phyloP scores from a whole-genome alignment of 2,888 invertebrate species.

The Synergus gifuensis region DNA sequence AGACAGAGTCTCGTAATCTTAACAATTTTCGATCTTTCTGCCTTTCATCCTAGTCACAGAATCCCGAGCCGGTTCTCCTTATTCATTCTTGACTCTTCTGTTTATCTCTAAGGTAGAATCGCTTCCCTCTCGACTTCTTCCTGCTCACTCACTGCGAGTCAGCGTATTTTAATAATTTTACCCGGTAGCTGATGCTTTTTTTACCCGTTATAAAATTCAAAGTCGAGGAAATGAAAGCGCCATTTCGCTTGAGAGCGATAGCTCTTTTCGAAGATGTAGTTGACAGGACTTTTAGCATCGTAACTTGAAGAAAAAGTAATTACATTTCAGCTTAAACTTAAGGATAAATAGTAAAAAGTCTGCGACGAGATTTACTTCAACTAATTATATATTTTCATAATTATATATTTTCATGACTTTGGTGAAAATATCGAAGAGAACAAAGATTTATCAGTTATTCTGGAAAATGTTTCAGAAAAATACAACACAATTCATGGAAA shows the following conservation, averaged over 20 bases:
- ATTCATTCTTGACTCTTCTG: slow-evolving; percentile 30
- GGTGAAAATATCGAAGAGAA: too few relatives aligned
- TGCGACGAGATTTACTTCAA: too few relatives aligned
- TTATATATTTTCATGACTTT: too few relatives aligned
- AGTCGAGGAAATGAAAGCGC: slow-evolving; percentile 28
- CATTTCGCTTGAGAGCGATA: slow-evolving; percentile 3
- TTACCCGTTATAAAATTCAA: slow-evolving; percentile 22
- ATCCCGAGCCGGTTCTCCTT: not conserved
- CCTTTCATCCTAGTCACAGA: slow-evolving; percentile 13
- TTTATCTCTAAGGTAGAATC: slow-evolving; percentile 29
- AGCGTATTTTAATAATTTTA: slow-evolving; percentile 38
- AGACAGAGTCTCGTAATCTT: slow-evolving; percentile 7
- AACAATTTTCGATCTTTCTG: slow-evolving; percentile 24
- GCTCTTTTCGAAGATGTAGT: slow-evolving; percentile 2
- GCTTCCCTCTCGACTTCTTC: not conserved
- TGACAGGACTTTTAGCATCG: not conserved
- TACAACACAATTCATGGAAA: too few relatives aligned
- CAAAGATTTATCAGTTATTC: too few relatives aligned
- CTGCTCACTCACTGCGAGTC: slow-evolving; percentile 1
- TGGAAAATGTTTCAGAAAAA: too few relatives aligned
- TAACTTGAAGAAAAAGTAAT: not conserved
- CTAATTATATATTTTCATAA: too few relatives aligned
- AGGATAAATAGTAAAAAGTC: not conserved
- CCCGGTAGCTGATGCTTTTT: slow-evolving; percentile 38
- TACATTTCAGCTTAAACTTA: not conserved